phyloP scores from a whole-genome alignment of 2,888 invertebrate genomes.

The Pyrocoelia pectoralis region DNA sequence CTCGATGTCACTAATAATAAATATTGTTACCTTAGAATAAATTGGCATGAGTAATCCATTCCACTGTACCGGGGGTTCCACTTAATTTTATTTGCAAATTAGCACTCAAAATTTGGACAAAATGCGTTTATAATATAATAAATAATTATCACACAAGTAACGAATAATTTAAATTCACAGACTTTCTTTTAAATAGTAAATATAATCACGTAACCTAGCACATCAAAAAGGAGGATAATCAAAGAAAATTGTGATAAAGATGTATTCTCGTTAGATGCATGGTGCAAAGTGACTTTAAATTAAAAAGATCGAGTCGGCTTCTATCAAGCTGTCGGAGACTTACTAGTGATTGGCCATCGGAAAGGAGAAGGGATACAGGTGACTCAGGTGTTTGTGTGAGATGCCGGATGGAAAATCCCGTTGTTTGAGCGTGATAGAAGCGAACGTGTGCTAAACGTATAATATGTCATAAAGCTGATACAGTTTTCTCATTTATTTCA shows the following conservation, averaged over 20 bases:
- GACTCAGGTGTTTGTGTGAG: constrained; percentile 43
- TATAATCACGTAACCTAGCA: constrained; percentile 8
- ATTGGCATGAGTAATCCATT: constrained; percentile 33
- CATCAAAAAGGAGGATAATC: constrained; percentile 11
- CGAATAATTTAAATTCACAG: not conserved
- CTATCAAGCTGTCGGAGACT: constrained; percentile 43
- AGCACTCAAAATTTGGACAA: constrained; percentile 18
- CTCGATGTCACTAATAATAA: not conserved
- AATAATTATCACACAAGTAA: constrained; percentile 2
- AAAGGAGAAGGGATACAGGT: constrained; percentile 54
- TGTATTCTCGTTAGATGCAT: constrained; percentile 43
- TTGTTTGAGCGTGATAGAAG: constrained; percentile 27
- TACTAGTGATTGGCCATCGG: constrained; percentile 47
- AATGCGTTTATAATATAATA: not conserved
- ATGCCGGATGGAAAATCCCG: constrained; percentile 35
- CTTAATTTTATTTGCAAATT: constrained; percentile 13
- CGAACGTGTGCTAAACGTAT: constrained; percentile 26
- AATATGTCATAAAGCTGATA: constrained; percentile 5
- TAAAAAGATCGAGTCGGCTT: constrained; percentile 53
- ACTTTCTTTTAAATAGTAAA: not conserved
- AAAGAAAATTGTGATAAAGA: constrained; percentile 29
- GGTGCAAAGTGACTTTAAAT: constrained; percentile 51
- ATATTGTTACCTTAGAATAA: constrained; percentile 28
- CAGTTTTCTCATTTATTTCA: not conserved
- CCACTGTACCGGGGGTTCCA: constrained; percentile 23